Evolutionary conservation across 2,797 vertebrate genomes (phyloP).

Genomic region (Chloroceryle inda): DNA sequence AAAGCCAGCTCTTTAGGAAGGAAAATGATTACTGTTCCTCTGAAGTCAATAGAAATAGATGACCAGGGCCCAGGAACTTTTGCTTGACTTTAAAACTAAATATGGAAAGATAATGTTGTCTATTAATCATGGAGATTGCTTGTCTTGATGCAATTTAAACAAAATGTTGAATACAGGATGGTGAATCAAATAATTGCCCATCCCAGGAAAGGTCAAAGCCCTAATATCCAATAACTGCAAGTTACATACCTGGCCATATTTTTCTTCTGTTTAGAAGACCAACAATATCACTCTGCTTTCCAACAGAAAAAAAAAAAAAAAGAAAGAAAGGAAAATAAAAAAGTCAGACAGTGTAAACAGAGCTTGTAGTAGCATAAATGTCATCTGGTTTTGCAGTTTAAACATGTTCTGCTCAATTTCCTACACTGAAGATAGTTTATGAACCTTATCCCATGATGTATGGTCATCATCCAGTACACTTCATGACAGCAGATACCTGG

Average conservation of each 20-base stretch:
- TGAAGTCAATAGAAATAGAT: not conserved
- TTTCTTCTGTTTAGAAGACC: not conserved
- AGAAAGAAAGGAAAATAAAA: not conserved
- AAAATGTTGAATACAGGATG: not conserved
- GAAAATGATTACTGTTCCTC: not conserved
- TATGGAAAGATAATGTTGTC: not conserved
- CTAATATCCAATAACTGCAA: not conserved
- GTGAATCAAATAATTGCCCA: not conserved
- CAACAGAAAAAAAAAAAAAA: not conserved
- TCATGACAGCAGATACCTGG: constrained; percentile 39
- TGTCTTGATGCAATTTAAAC: not conserved
- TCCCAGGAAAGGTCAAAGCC: not conserved
- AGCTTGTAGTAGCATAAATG: constrained; percentile 49
- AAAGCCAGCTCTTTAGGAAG: not conserved
- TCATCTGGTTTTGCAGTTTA: constrained; percentile 60
- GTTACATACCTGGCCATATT: not conserved
- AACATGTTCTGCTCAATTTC: constrained; percentile 65
- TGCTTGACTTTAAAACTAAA: not conserved
- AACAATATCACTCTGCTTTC: not conserved
- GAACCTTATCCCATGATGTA: constrained; percentile 13
- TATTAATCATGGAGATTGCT: not conserved
- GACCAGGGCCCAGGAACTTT: not conserved
- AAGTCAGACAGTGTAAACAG: not conserved
- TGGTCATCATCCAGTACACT: constrained; percentile 41
- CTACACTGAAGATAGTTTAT: constrained; percentile 61